These are phyloP conservation scores for Micrastur ruficollis DNA, from an alignment of 2,797 vertebrate genomes.

Conservation along the genomic window DNA sequence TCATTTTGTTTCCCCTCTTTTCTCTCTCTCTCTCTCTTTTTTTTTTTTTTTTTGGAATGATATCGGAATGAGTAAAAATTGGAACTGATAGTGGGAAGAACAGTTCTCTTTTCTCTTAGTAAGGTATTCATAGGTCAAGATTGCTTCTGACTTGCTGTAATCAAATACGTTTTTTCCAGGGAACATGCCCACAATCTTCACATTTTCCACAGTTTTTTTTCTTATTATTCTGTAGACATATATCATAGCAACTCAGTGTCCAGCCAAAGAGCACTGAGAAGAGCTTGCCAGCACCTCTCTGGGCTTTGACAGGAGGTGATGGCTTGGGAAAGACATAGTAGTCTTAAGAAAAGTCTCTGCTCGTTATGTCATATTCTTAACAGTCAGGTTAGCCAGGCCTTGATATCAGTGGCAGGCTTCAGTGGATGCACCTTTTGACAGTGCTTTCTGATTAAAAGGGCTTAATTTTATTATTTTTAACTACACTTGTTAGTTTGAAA, in stretches of 20 bases:
- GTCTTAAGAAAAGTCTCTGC: background rate
- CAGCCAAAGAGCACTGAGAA: background rate
- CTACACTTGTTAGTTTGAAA: conserved; percentile 11
- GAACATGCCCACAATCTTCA: background rate
- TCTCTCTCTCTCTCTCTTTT: background rate
- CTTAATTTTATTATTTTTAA: conserved; percentile 54
- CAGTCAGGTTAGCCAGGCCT: background rate
- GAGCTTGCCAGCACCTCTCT: background rate
- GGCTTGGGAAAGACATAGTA: background rate
- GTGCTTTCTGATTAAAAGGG: background rate
- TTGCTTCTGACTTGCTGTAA: conserved; percentile 1
- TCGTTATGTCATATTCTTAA: background rate
- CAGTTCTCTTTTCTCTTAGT: background rate
- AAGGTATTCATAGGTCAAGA: conserved; percentile 1
- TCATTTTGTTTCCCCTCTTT: background rate
- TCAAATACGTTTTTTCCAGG: background rate
- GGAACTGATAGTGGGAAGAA: background rate
- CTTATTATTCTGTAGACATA: background rate
- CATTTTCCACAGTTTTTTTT: background rate
- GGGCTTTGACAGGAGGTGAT: background rate
- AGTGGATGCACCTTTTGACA: conserved; percentile 3
- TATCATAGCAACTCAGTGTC: background rate
- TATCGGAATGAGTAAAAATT: background rate
- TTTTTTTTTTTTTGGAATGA: background rate
- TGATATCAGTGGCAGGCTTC: background rate